Conservation (phyloP, 1,140 invertebrate species). For the Drosophila sp. region DNA sequence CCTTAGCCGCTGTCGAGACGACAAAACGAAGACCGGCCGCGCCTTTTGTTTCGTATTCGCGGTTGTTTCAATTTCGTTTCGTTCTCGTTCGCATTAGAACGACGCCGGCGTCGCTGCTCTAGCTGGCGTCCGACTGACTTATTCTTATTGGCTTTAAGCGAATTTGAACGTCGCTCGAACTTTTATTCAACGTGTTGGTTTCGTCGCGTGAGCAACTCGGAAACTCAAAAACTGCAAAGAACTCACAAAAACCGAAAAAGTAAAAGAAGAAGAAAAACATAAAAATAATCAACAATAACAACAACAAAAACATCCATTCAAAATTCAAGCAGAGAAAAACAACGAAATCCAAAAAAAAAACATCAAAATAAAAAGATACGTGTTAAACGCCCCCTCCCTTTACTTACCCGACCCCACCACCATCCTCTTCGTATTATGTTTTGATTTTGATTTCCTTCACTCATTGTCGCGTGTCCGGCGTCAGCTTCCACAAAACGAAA, state of each 20-base stretch:
- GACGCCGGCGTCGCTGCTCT: slow-evolving; percentile 36
- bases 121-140: slow-evolving; percentile 63
- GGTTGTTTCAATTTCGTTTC: slow-evolving; percentile 40
- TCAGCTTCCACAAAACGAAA: slow-evolving; percentile 5
- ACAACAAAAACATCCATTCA: slow-evolving; percentile 21
- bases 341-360: neutral
- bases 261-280: slow-evolving; percentile 19
- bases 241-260: slow-evolving; percentile 19
- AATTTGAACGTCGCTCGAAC: slow-evolving; percentile 77
- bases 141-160: slow-evolving; percentile 81
- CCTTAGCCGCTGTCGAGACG: slow-evolving; percentile 45
- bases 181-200: slow-evolving; percentile 81
- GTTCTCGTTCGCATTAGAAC: slow-evolving; percentile 58
- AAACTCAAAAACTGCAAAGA: slow-evolving; percentile 53
- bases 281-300: slow-evolving; percentile 23
- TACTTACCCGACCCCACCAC: neutral
- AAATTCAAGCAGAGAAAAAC: neutral
- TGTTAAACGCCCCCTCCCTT: neutral
- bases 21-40: slow-evolving; percentile 40
- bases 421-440: slow-evolving; percentile 2
- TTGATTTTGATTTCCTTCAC: neutral
- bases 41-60: slow-evolving; percentile 40
- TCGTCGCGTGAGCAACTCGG: slow-evolving; percentile 76
- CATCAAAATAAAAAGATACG: neutral
- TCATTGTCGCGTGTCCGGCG: slow-evolving; percentile 7